Evolutionary conservation across 2,888 invertebrate species (phyloP), one percentile per base, ranked within the genome.

Genomic region (Xestia ashworthii): DNA sequence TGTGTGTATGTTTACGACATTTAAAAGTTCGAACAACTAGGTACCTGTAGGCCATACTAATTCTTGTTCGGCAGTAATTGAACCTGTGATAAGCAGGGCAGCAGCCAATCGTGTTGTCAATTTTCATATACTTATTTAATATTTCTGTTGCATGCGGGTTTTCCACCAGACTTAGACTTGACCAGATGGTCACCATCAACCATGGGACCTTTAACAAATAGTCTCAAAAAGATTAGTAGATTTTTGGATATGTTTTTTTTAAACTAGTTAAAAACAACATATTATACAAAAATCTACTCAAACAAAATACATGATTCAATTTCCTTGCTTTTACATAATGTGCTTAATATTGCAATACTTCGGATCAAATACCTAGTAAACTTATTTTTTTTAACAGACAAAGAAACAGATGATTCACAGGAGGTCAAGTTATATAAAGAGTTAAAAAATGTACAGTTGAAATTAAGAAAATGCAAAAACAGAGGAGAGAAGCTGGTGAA

Each of bases 381-480:
- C 8, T 44, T 44, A 0, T 44, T 25, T 8, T 50, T 50, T 50
- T 3, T 48, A 25, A 25, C 38, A 19, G 48, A 71, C 44, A 44
- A 44, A 44, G 44, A 44, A 44, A 44, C 44, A 32, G 44, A 48
- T n/a, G 32, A 32, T 32, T 25, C 72, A 41, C 22, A 48, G 5
- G 38, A 48, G 38, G 19, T 25, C 38, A 48, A 38, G 12, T 19
- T 72, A 12, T 48, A 41, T 72, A 48, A 48, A 71, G 48, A 48
- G 5, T 71, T 72, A n/a, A 48, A 19, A 25, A 70, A 46, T 12
- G 1, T 46, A 46, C 70, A 70, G 71, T 70, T 48, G 16, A 48
- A 72, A 71, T 25, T 72, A 14, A 70, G 71, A 14, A 41, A 4
- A 48, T 72, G 48, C 48, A 72, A 71, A 9, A 71, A 48, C 38